Conservation (phyloP, 1,140 invertebrate genomes). For the Galleria mellonella region DNA sequence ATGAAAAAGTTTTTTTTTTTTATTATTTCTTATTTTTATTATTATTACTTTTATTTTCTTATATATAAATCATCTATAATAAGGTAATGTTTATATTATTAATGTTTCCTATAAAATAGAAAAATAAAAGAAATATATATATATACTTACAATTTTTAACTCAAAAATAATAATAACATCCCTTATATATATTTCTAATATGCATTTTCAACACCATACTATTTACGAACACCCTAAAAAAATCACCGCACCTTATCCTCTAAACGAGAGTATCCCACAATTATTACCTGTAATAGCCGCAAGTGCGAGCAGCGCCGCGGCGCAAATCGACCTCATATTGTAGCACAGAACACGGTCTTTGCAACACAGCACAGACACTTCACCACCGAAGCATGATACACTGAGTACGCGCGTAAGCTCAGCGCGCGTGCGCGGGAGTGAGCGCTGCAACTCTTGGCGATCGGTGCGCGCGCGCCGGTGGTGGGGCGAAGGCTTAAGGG, state of each 20-base stretch:
- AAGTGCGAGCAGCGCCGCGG: conserved; percentile 36
- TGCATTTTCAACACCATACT: too few relatives aligned
- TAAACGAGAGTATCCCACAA: not conserved
- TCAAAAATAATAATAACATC: too few relatives aligned
- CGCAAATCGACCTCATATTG: conserved; percentile 49
- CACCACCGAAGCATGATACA: conserved; percentile 55
- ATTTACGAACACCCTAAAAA: not conserved
- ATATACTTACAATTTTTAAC: too few relatives aligned
- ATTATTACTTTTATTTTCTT: too few relatives aligned
- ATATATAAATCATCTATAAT: too few relatives aligned
- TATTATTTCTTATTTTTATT: too few relatives aligned
- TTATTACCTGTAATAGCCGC: conserved; percentile 47
- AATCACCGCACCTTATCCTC: not conserved
- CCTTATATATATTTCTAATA: too few relatives aligned
- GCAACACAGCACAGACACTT: conserved; percentile 49
- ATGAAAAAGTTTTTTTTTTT: too few relatives aligned
- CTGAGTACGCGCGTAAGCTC: conserved; percentile 45
- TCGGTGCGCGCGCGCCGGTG: conserved; percentile 8
- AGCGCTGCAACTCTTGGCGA: conserved; percentile 13
- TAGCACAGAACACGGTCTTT: conserved; percentile 37
- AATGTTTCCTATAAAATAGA: too few relatives aligned
- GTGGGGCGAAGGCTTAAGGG: conserved; percentile 36
- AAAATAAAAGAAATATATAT: too few relatives aligned
- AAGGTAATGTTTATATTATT: too few relatives aligned
- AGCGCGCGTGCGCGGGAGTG: conserved; percentile 51